These are phyloP conservation scores for Drosophila nigrodunni DNA, from an alignment of 1,140 invertebrate species.

Conservation along the genomic window DNA sequence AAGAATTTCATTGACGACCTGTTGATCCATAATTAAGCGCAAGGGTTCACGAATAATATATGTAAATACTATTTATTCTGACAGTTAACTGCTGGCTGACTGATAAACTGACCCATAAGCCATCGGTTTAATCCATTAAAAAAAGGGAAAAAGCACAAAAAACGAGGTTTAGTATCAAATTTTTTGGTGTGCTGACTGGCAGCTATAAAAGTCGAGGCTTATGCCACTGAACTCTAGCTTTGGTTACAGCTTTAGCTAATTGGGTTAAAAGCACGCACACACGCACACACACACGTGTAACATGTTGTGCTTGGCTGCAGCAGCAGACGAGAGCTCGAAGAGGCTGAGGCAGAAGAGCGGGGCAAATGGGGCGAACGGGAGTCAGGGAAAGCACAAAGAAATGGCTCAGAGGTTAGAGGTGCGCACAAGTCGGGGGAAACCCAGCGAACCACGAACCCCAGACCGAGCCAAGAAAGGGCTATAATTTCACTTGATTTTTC, in stretches of 20 bases:
- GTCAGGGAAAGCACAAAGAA: too few relatives aligned
- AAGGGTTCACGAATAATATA: not conserved
- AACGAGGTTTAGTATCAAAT: conserved; percentile 54
- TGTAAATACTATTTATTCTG: conserved; percentile 14
- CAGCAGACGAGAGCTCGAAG: conserved; percentile 43
- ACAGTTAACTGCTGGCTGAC: conserved; percentile 16
- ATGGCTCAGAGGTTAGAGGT: not conserved
- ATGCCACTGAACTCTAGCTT: conserved; percentile 62
- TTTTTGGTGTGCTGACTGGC: conserved; percentile 27
- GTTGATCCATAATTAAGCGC: conserved; percentile 11
- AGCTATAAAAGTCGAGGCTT: conserved; percentile 57
- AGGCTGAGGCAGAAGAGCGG: not conserved
- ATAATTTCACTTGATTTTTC: conserved; percentile 65
- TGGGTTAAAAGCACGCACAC: conserved; percentile 71
- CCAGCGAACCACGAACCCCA: conserved; percentile 39
- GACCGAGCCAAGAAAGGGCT: conserved; percentile 54
- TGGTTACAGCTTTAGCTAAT: conserved; percentile 58
- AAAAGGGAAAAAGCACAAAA: not conserved
- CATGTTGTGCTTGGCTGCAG: conserved; percentile 47
- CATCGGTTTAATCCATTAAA: conserved; percentile 55
- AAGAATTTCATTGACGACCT: conserved; percentile 4
- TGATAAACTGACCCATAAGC: conserved; percentile 41
- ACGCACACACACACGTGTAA: conserved; percentile 26
- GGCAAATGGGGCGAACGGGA: too few relatives aligned
- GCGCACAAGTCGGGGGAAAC: conserved; percentile 15